A percentile compares a stretch with the other conserved stretches of the same genome.
Evolutionary conservation across 2,888 invertebrate species (phyloP).

Genomic region (Orchesellides sinensis): DNA sequence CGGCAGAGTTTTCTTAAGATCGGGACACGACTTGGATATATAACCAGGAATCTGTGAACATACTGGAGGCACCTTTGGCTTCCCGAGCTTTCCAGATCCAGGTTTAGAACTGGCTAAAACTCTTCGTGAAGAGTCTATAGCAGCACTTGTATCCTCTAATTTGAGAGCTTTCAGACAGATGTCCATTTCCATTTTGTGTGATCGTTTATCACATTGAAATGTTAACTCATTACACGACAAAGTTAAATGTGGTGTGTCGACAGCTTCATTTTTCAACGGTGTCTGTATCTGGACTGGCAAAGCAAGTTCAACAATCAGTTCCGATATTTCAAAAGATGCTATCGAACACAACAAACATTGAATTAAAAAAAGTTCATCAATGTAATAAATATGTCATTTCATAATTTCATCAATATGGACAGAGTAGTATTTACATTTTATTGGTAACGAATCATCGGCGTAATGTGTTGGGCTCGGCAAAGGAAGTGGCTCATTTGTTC

Average conservation of each 20-base stretch:
- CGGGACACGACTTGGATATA: conserved; percentile 89
- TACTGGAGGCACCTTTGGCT: not conserved
- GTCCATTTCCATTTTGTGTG: conserved; percentile 71
- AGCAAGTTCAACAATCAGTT: conserved; percentile 84
- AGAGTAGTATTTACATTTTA: conserved; percentile 48
- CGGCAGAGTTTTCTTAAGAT: conserved; percentile 78
- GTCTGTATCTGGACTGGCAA: conserved; percentile 40
- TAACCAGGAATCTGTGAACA: conserved; percentile 77
- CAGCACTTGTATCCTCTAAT: conserved; percentile 93
- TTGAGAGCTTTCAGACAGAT: conserved; percentile 85
- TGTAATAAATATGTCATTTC: not conserved
- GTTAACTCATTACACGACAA: conserved; percentile 72
- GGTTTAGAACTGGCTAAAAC: conserved; percentile 88
- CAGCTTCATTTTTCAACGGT: not conserved
- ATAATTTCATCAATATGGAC: not conserved
- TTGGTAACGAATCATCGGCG: conserved; percentile 68
- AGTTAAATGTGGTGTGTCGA: conserved; percentile 64
- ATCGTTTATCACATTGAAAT: conserved; percentile 71
- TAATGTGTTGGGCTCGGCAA: conserved; percentile 72
- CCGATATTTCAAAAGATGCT: conserved; percentile 86
- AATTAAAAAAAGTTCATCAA: conserved; percentile 25
- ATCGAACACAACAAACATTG: conserved; percentile 75
- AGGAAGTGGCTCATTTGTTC: conserved; percentile 53
- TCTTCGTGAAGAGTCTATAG: conserved; percentile 87
- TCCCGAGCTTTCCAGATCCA: not conserved